A percentile compares a stretch with the other conserved stretches of the same genome.
Conservation (phyloP, 2,113 vertebrate genomes). For the Phrynosoma blainvillii region DNA sequence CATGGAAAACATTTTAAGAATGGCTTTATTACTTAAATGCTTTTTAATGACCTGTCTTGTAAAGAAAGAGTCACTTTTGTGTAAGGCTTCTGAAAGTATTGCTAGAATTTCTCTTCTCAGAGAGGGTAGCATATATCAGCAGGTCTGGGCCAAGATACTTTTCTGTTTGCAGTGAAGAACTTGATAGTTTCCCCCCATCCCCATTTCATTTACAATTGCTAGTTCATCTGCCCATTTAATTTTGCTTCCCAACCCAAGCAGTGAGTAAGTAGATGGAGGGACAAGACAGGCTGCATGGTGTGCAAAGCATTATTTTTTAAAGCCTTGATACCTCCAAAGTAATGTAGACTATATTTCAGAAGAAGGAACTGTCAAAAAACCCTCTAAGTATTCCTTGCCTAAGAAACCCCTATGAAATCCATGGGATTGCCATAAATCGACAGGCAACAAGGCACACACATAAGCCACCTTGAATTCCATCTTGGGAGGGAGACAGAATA, state of each 20-base stretch:
- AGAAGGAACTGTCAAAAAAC: no score
- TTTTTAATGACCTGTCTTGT: background rate
- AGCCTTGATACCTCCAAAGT: background rate
- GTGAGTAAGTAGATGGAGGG: no score
- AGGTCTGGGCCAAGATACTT: background rate
- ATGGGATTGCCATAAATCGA: no score
- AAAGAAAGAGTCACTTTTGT: background rate
- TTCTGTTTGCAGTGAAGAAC: background rate
- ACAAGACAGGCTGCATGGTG: no score
- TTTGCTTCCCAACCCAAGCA: background rate
- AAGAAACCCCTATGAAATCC: no score
- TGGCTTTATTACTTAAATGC: slow-evolving; percentile 33
- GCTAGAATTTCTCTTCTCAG: no score
- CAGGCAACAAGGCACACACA: no score
- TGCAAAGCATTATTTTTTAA: background rate
- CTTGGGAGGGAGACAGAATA: no score
- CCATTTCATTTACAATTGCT: background rate
- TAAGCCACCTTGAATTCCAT: no score
- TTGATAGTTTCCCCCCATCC: background rate
- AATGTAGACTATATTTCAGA: no score
- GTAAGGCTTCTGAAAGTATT: background rate
- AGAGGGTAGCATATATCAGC: background rate
- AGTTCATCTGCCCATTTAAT: background rate
- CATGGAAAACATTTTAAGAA: slow-evolving; percentile 3
- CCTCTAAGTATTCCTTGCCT: no score